A percentile compares a stretch with the other conserved stretches of the same genome.
Evolutionary conservation across 1,140 invertebrate genomes (phyloP).

Genomic region (Oryctes rhinoceros): DNA sequence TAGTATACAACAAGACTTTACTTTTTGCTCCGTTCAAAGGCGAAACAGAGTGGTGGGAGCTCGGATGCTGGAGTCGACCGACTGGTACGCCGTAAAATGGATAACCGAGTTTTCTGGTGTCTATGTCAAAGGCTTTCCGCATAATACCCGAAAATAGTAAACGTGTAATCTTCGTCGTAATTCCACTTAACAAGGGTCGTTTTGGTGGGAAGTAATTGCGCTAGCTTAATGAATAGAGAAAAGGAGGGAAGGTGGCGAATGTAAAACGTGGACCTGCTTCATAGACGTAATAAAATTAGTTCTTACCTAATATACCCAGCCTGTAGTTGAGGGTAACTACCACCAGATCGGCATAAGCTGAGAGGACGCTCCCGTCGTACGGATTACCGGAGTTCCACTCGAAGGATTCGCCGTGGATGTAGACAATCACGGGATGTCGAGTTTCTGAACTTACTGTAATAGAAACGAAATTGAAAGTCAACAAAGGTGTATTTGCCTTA

Average conservation of each 20-base stretch:
- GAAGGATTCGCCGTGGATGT: conserved; percentile 95
- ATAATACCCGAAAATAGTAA: conserved; percentile 30
- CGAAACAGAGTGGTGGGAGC: not conserved
- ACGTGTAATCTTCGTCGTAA: conserved; percentile 12
- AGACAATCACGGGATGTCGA: conserved; percentile 89
- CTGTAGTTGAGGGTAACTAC: conserved; percentile 98
- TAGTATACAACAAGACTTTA: conserved; percentile 23
- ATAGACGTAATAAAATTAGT: conserved; percentile 23
- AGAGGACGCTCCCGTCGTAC: conserved; percentile 93
- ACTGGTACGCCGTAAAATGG: conserved; percentile 11
- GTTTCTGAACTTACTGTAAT: conserved; percentile 65
- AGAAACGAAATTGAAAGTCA: conserved; percentile 44
- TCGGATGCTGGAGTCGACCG: not conserved
- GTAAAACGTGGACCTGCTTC: not conserved
- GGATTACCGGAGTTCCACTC: conserved; percentile 96
- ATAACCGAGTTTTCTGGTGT: conserved; percentile 19
- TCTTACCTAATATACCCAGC: conserved; percentile 92
- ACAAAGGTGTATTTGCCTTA: not conserved
- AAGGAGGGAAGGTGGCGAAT: not conserved
- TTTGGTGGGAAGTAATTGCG: conserved; percentile 14
- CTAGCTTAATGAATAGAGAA: conserved; percentile 32
- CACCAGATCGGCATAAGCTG: conserved; percentile 91
- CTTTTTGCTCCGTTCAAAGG: conserved; percentile 11
- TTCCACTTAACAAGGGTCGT: conserved; percentile 35
- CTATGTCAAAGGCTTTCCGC: not conserved